These are phyloP conservation scores for Megalonaias nervosa DNA, from an alignment of 1,140 invertebrate species.

Conservation along the genomic window DNA sequence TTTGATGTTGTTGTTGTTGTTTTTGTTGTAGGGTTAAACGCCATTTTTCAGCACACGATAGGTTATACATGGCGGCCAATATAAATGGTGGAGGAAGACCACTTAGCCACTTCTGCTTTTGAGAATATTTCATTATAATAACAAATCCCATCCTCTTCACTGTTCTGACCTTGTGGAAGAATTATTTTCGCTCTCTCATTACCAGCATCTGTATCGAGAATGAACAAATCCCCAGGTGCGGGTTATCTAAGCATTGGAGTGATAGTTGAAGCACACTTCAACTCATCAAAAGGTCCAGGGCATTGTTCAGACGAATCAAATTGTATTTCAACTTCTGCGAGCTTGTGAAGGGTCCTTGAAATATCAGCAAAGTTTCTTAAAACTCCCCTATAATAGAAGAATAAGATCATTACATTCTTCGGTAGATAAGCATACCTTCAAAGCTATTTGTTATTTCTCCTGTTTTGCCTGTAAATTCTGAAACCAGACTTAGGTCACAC, in stretches of 20 bases:
- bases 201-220: slow-evolving; percentile 50
- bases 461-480: too few relatives aligned
- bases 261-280: slow-evolving; percentile 33
- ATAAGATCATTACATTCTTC: too few relatives aligned
- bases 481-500: too few relatives aligned
- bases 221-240: slow-evolving; percentile 18
- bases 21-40: too few relatives aligned
- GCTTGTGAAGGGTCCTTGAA: slow-evolving; percentile 30
- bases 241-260: slow-evolving; percentile 33
- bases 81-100: too few relatives aligned
- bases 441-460: too few relatives aligned
- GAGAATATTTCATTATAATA: slow-evolving; percentile 35
- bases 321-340: slow-evolving; percentile 20
- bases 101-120: slow-evolving; percentile 51
- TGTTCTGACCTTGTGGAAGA: slow-evolving; percentile 45
- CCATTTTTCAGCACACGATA: too few relatives aligned
- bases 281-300: slow-evolving; percentile 32
- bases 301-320: slow-evolving; percentile 36
- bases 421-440: too few relatives aligned
- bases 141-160: slow-evolving; percentile 33
- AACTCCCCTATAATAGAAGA: too few relatives aligned
- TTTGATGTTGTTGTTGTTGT: too few relatives aligned
- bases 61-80: too few relatives aligned
- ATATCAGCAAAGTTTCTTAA: slow-evolving; percentile 24
- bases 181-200: slow-evolving; percentile 48